Evolutionary conservation across 2,113 vertebrate species (phyloP).

Genomic region (Tapirus terrestris): DNA sequence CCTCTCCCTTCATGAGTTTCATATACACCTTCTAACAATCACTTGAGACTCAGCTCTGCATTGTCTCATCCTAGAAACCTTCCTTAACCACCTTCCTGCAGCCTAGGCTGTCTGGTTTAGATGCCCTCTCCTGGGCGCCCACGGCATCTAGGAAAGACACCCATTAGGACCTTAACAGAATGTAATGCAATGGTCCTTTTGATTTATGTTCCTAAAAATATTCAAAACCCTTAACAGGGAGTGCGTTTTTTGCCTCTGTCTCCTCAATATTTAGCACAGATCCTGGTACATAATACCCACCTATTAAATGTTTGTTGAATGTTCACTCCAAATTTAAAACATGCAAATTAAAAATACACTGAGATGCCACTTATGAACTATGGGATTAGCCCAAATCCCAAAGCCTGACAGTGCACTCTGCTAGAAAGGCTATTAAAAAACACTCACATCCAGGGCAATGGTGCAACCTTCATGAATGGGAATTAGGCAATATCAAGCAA

Average conservation of each 20-base stretch:
- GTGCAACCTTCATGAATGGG: not conserved
- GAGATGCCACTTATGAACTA: not conserved
- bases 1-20: fast-evolving
- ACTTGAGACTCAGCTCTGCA: not conserved
- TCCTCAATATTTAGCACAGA: not conserved
- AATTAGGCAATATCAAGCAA: not conserved
- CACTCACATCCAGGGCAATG: not conserved
- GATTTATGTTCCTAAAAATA: not conserved
- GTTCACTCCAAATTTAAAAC: not conserved
- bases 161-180: not conserved
- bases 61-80: not conserved
- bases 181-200: fast-evolving
- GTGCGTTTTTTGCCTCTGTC: not conserved
- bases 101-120: fast-evolving
- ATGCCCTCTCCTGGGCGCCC: not conserved
- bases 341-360: not conserved
- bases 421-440: not conserved
- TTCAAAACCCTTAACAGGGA: not conserved
- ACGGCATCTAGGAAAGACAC: not conserved
- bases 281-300: fast-evolving
- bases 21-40: not conserved
- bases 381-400: not conserved
- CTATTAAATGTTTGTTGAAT: not conserved
- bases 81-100: not conserved
- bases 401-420: not conserved